These are phyloP conservation scores for Diglossa brunneiventris DNA, from an alignment of 2,113 vertebrate genomes.

Conservation along the genomic window DNA sequence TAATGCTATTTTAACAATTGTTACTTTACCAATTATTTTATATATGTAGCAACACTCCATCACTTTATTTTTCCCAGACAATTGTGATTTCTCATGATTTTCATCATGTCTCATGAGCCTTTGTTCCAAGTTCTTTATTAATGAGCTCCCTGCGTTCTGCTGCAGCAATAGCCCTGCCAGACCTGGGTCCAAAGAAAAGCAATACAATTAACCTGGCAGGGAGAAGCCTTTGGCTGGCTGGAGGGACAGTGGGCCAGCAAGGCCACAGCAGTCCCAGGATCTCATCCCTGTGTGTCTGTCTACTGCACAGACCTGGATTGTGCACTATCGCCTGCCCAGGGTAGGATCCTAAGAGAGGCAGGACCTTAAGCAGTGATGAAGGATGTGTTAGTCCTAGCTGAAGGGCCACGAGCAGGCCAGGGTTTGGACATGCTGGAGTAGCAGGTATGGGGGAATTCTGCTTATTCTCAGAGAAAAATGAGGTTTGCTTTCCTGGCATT, in stretches of 20 bases:
- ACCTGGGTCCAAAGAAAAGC: neutral
- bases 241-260: neutral
- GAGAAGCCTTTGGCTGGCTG: neutral
- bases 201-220: neutral
- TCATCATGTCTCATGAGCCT: neutral
- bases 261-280: neutral
- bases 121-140: neutral
- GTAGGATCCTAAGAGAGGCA: neutral
- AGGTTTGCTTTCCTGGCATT: neutral
- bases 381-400: neutral
- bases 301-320: neutral
- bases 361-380: neutral
- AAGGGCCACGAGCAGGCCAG: rapidly evolving
- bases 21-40: neutral
- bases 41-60: neutral
- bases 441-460: neutral
- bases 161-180: neutral
- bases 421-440: neutral
- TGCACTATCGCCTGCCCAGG: too few relatives aligned
- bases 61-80: neutral
- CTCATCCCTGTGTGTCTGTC: neutral
- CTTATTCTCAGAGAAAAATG: neutral
- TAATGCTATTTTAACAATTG: neutral
- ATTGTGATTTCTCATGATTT: neutral
- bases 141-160: neutral